Evolutionary conservation across 1,140 invertebrate genomes (phyloP).

Genomic region (Neodiprion fabricii): DNA sequence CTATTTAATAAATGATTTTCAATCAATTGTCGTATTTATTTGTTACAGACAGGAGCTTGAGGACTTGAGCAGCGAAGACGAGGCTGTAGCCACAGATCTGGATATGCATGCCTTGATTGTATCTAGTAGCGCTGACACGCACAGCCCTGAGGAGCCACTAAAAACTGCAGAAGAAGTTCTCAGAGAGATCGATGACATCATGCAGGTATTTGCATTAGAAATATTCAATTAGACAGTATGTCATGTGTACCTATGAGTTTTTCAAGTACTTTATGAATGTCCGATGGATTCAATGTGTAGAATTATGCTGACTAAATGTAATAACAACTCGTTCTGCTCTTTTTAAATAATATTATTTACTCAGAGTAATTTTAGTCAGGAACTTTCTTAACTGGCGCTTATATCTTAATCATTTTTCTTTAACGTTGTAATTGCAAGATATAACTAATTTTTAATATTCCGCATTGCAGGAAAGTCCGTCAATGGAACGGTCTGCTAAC

Average conservation of each 20-base stretch:
- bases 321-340: too few relatives aligned
- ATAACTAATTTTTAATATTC: too few relatives aligned
- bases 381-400: too few relatives aligned
- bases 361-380: neutral
- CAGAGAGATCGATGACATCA: constrained; percentile 95
- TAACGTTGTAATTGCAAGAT: too few relatives aligned
- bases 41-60: constrained; percentile 71
- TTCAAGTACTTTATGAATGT: too few relatives aligned
- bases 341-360: neutral
- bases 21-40: neutral
- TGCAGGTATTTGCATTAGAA: constrained; percentile 71
- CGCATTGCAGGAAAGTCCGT: constrained; percentile 67
- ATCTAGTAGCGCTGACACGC: constrained; percentile 79
- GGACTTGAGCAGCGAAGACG: constrained; percentile 89
- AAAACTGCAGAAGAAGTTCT: constrained; percentile 96
- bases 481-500: constrained; percentile 71
- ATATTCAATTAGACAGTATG: too few relatives aligned
- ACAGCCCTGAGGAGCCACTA: constrained; percentile 77
- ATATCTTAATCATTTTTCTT: too few relatives aligned
- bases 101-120: constrained; percentile 97
- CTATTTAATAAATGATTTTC: constrained; percentile 5
- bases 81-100: constrained; percentile 93
- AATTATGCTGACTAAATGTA: too few relatives aligned
- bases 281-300: too few relatives aligned
- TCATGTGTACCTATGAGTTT: too few relatives aligned